phyloP scores from a whole-genome alignment of 2,797 vertebrate species.

The Periophthalmus magnuspinnatus region DNA sequence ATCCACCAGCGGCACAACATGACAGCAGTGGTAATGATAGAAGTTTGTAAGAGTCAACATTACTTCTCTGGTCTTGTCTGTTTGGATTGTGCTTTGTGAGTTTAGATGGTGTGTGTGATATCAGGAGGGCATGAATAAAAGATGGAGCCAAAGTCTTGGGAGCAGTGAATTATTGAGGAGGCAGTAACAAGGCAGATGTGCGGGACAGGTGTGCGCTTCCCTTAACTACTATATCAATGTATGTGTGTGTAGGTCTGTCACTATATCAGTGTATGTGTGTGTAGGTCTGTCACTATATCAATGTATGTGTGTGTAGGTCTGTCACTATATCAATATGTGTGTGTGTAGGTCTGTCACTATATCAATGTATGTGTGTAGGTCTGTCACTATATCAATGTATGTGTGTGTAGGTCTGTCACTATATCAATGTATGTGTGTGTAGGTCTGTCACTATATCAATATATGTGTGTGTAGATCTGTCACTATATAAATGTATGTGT shows the following conservation, averaged over 20 bases:
- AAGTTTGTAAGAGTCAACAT: constrained; percentile 20
- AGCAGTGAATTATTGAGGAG: constrained; percentile 76
- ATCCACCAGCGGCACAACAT: constrained; percentile 1
- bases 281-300: too few species aligned
- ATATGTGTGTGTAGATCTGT: too few species aligned
- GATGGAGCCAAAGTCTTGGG: constrained; percentile 65
- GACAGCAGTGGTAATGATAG: constrained; percentile 12
- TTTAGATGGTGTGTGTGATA: constrained; percentile 30
- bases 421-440: too few species aligned
- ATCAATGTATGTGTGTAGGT: too few species aligned
- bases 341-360: too few species aligned
- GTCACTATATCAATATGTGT: too few species aligned
- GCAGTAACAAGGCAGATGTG: constrained; percentile 59
- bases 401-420: too few species aligned
- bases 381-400: too few species aligned
- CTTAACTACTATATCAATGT: not conserved
- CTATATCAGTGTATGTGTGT: too few species aligned
- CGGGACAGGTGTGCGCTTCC: constrained; percentile 59
- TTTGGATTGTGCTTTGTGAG: constrained; percentile 17
- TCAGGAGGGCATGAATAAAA: constrained; percentile 72
- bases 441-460: too few species aligned
- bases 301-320: too few species aligned
- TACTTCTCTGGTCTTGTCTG: constrained; percentile 9
- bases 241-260: not conserved
- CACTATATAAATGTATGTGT: too few species aligned